Percentiles rank a stretch among this genome's conserved stretches.
These are phyloP conservation scores for Alloscopus bannaensis DNA, from an alignment of 2,888 invertebrate species.

Conservation along the genomic window DNA sequence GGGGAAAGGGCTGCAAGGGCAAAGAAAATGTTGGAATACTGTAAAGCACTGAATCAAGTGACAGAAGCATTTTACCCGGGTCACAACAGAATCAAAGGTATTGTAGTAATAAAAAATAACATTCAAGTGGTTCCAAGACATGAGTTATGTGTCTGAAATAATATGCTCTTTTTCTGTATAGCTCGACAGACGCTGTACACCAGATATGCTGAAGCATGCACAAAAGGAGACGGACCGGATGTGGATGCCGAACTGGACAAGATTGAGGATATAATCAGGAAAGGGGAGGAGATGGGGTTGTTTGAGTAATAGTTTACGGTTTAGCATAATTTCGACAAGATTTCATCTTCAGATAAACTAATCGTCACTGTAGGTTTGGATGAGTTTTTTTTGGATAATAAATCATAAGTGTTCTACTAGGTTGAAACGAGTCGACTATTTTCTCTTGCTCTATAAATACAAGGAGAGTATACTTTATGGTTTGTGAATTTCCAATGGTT, in stretches of 20 bases:
- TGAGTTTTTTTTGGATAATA: no score
- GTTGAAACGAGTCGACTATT: no score
- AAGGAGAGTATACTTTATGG: no score
- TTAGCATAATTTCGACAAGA: no score
- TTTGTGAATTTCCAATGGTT: no score
- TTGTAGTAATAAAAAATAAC: not conserved
- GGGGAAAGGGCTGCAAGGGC: conserved; percentile 44
- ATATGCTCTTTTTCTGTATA: conserved; percentile 16
- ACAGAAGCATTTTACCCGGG: conserved; percentile 64
- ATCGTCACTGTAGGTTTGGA: no score
- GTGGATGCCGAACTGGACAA: conserved; percentile 63
- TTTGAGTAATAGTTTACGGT: conserved; percentile 52
- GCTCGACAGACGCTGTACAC: conserved; percentile 58
- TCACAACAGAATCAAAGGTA: conserved; percentile 67
- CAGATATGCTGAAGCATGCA: conserved; percentile 53
- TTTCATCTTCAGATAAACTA: no score
- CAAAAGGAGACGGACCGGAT: conserved; percentile 54
- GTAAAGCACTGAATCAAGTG: conserved; percentile 44
- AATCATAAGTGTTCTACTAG: no score
- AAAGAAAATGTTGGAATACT: conserved; percentile 59
- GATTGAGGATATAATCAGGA: conserved; percentile 66
- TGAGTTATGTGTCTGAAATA: not conserved
- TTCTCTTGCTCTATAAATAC: no score
- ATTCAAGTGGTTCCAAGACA: not conserved
- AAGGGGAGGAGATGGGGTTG: conserved; percentile 63